Percentiles rank a stretch among this genome's conserved stretches.
These are phyloP conservation scores for Tenualosa thibaudeaui DNA, from an alignment of 2,797 vertebrate genomes.

Conservation along the genomic window DNA sequence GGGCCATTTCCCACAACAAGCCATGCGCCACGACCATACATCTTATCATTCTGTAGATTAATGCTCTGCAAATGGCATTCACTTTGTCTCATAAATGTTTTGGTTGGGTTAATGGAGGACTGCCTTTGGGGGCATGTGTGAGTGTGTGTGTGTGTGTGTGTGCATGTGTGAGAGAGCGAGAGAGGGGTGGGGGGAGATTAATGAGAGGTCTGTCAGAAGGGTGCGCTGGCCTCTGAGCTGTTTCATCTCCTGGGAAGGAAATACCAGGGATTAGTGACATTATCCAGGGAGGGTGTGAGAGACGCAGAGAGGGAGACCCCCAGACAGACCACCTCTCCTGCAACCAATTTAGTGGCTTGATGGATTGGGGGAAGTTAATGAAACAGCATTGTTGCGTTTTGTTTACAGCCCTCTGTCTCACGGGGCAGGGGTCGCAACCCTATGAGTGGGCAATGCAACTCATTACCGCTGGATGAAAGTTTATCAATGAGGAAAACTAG, in stretches of 20 bases:
- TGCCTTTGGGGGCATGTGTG: not conserved
- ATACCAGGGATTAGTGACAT: conserved; percentile 45
- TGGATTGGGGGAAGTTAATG: conserved; percentile 67
- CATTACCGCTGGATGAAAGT: not conserved
- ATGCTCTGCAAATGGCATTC: not conserved
- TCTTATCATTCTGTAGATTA: not conserved
- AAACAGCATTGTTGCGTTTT: conserved; percentile 54
- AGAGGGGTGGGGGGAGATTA: not conserved
- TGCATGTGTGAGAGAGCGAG: not conserved
- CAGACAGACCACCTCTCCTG: conserved; percentile 37
- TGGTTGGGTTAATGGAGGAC: not conserved
- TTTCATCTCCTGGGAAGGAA: conserved; percentile 43
- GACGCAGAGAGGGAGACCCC: conserved; percentile 28
- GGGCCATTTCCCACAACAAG: not conserved
- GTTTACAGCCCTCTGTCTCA: conserved; percentile 53
- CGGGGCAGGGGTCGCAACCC: not conserved
- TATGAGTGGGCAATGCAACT: not conserved
- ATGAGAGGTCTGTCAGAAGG: conserved; percentile 17
- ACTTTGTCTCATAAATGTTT: conserved; percentile 13
- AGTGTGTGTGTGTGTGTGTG: conserved; percentile 15
- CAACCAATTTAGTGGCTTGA: conserved; percentile 52
- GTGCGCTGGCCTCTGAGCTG: conserved; percentile 30
- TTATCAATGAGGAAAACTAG: not conserved
- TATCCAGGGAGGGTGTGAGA: conserved; percentile 34
- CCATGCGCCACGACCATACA: not conserved